These are phyloP conservation scores for Zaprionus gabonicus DNA, from an alignment of 1,140 invertebrate species.

Conservation along the genomic window DNA sequence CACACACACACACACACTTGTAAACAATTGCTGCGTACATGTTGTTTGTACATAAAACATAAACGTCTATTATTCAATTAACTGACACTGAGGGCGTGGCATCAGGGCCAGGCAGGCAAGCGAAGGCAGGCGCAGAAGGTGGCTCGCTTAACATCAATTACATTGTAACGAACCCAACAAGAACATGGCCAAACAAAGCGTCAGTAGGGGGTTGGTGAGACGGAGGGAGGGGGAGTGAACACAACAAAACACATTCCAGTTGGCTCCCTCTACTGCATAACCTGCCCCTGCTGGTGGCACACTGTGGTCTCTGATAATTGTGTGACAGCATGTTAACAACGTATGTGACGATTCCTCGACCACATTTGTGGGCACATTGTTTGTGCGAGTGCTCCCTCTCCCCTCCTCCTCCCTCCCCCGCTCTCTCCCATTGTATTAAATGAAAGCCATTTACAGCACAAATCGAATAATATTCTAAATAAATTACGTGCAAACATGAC, in stretches of 20 bases:
- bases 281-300: neutral
- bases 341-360: conserved; percentile 44
- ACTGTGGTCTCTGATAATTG: conserved; percentile 72
- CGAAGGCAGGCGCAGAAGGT: neutral
- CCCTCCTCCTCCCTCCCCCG: no score
- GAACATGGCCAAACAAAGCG: conserved; percentile 45
- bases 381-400: neutral
- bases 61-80: conserved; percentile 81
- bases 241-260: conserved; percentile 20
- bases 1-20: conserved; percentile 2
- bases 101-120: neutral
- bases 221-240: neutral
- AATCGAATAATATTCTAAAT: conserved; percentile 81
- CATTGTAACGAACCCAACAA: conserved; percentile 35
- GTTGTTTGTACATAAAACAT: conserved; percentile 69
- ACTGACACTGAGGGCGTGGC: conserved; percentile 61
- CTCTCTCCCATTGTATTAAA: conserved; percentile 39
- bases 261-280: neutral
- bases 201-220: neutral
- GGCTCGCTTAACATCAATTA: conserved; percentile 45
- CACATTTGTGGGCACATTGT: conserved; percentile 51
- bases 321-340: conserved; percentile 77
- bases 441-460: conserved; percentile 78
- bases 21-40: conserved; percentile 17
- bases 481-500: conserved; percentile 77